These are phyloP conservation scores for Augochlora pura DNA, from an alignment of 1,140 invertebrate species.

Conservation along the genomic window DNA sequence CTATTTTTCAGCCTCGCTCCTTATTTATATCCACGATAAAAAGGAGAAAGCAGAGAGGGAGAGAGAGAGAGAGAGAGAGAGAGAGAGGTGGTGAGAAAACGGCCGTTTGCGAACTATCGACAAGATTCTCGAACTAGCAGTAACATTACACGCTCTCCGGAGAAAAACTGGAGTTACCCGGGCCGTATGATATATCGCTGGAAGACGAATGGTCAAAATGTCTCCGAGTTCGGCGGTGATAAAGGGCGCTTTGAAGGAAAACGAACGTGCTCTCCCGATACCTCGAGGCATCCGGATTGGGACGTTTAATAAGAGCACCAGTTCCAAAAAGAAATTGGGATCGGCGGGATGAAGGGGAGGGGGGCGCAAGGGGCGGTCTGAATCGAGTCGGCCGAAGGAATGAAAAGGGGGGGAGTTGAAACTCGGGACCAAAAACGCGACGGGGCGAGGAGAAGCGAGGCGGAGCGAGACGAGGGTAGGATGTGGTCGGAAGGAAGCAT, in stretches of 20 bases:
- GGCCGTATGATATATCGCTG: slow-evolving; percentile 22
- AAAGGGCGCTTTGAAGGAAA: slow-evolving; percentile 57
- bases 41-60: background rate
- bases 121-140: background rate
- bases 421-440: background rate
- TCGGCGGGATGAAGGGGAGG: background rate
- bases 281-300: slow-evolving; percentile 48
- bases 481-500: slow-evolving; percentile 45
- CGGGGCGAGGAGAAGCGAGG: background rate
- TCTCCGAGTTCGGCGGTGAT: slow-evolving; percentile 21
- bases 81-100: background rate
- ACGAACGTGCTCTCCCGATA: slow-evolving; percentile 55
- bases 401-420: slow-evolving; percentile 8
- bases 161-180: slow-evolving; percentile 19
- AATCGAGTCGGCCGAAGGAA: slow-evolving; percentile 6
- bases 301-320: slow-evolving; percentile 63
- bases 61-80: background rate
- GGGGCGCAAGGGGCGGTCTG: background rate
- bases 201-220: slow-evolving; percentile 46
- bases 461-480: background rate
- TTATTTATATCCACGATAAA: background rate
- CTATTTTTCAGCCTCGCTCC: background rate
- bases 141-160: slow-evolving; percentile 18
- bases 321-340: slow-evolving; percentile 60
- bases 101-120: slow-evolving; percentile 7